Base-by-base conservation (phyloP, 92 coral and sea anemone genomes). In the Chrysogorgia sp. region DNA sequence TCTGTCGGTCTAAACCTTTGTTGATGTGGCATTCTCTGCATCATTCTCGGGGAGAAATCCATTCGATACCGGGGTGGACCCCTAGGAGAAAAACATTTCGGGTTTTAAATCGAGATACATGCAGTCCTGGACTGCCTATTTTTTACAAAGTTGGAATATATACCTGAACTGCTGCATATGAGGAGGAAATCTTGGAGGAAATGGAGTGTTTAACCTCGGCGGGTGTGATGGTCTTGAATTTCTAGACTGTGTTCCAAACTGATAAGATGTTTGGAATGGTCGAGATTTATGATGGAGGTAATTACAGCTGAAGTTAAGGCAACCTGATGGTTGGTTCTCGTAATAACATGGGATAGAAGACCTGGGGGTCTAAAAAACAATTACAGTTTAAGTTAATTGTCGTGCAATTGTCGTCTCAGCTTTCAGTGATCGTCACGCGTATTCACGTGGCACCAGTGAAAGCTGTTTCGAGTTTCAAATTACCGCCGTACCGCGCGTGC, bases 321-420 rank as follows among this genome's bases (percentile, higher is more conserved):
- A 93, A 34, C 97, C 96, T 59, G 66, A 67, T 7, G 87, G 84
- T 53, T 83, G 96, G 8, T 84, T 80, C 64, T 93, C 97, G 79
- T 82, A 93, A 85, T 84, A 86, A 78, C 97, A 93, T n/a, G 81
- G 85, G 47, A 74, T 82, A 20, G 84, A 76, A 20, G 88, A 79
- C 53, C 86, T 69, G 79, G 84, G 83, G 20, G 63, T 83, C 97
- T 92, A 89, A 31, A 26, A 58, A 63, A 29, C 19, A n/a, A 76
- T 71, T 63, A 58, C 24, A 0, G 34, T 59, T 29, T 37, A 37
- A 5, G 12, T 37, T 37, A 37, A 37, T 5, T 4, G 12, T 12
- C 12, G 12, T 5, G 12, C 5, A 37, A 37, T 37, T 37, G 43
- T 12, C 5, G 43, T n/a, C n/a, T n/a, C n/a, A n/a, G n/a, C n/a